Evolutionary conservation across 2,888 invertebrate genomes (phyloP).

Genomic region (Drepana falcataria): DNA sequence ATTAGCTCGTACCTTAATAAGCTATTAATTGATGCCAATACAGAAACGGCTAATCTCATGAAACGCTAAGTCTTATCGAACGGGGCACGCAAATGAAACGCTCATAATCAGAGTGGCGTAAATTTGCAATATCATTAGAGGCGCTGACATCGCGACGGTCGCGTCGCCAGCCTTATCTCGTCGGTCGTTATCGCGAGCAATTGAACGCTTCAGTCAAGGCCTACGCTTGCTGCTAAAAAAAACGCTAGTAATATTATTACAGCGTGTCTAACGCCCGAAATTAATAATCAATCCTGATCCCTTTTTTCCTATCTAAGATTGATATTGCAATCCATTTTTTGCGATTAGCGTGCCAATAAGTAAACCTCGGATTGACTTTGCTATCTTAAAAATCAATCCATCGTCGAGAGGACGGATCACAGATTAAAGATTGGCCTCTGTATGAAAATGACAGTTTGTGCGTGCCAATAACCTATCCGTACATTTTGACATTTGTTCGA

Average conservation of each 20-base stretch:
- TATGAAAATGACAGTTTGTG: too few species aligned
- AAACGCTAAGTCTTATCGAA: conserved; percentile 1
- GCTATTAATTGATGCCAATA: not conserved
- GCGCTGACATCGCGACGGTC: conserved; percentile 19
- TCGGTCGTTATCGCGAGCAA: conserved; percentile 20
- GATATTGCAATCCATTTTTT: too few species aligned
- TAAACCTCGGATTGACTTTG: too few species aligned
- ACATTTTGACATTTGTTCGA: too few species aligned
- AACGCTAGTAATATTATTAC: not conserved
- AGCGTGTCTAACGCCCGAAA: too few species aligned
- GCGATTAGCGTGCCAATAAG: too few species aligned
- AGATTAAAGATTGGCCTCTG: too few species aligned
- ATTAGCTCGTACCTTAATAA: not conserved
- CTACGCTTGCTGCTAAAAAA: not conserved
- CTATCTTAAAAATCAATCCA: too few species aligned
- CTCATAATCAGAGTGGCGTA: conserved; percentile 12
- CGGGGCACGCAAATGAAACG: conserved; percentile 12
- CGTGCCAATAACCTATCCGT: too few species aligned
- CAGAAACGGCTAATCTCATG: conserved; percentile 10
- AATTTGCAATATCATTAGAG: conserved; percentile 31
- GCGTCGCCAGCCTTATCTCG: conserved; percentile 23
- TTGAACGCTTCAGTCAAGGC: not conserved
- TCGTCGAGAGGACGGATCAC: too few species aligned
- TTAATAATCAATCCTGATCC: too few species aligned
- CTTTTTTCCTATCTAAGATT: too few species aligned